Evolutionary conservation across 53 echinoderm and acorn worm species (phyloP), one percentile per base, ranked within the genome.

Genomic region (Paracentrotus lividus): DNA sequence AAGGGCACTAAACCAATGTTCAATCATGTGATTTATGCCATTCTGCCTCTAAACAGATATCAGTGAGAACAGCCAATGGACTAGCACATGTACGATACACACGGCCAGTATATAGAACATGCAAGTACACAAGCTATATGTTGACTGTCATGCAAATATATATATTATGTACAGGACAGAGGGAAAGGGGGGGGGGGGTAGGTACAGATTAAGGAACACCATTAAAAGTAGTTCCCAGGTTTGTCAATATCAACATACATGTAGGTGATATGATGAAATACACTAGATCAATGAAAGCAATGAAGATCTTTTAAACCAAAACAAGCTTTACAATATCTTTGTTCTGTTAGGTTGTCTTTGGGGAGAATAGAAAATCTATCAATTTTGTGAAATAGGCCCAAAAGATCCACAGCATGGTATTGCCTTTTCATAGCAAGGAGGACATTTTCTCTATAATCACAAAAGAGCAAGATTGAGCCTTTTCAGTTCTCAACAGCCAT

Each of bases 91-190:
- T 44, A 77, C 77, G 27, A 81, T 47, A 12, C 12, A 38, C 33
- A 81, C 18, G 8, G 26, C n/a, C 8, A 4, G 26, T 44, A 27
- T 27, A 81, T 2, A 81, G 2, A 45, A 47, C 44, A 81, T 47
- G 27, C 47, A 81, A 72, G 5, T 16, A 81, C 8, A n/a, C 27
- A 49, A 26, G 47, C 47, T 47, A 81, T 27, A 81, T 34, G 9
- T 81, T n/a, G 81, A 81, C 3, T 26, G 81, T 47, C 49, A 81
- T 81, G 81, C 81, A 81, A 81, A 47, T n/a, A 47, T 47, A 27
- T n/a, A n/a, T n/a, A n/a, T n/a, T n/a, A n/a, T 81, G 6, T 14
- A 9, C 12, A 12, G 49, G n/a, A 49, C 4, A 81, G 0, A 77
- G 5, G 45, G 24, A 81, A 12, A 47, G 81, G 81, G 2, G 16